Conservation (phyloP, 2,113 vertebrate genomes). For the Oncorhynchus kisutch region DNA sequence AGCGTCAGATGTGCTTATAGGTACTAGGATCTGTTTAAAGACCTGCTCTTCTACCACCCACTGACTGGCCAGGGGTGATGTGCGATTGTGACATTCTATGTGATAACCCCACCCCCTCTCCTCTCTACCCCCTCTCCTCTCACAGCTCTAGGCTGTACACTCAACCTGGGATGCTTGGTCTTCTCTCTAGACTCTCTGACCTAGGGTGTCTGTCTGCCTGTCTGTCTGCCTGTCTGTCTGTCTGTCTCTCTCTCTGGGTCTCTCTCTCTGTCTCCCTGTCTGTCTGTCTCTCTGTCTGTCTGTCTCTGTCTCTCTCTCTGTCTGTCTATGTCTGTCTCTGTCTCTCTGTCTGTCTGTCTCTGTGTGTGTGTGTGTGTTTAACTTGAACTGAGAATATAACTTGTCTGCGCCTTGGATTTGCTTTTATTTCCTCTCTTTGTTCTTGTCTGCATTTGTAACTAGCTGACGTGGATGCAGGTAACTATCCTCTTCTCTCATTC, state of each 20-base stretch:
- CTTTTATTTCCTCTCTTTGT: slow-evolving; percentile 46
- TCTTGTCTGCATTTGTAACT: slow-evolving; percentile 66
- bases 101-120: neutral
- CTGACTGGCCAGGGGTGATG: too few species aligned
- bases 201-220: neutral
- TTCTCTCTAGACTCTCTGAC: neutral
- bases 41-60: too few species aligned
- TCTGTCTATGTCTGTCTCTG: too few species aligned
- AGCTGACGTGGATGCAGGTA: slow-evolving; percentile 99
- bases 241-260: too few species aligned
- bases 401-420: slow-evolving; percentile 5
- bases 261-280: too few species aligned
- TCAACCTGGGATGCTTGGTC: neutral
- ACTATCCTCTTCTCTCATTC: slow-evolving; percentile 68
- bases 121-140: neutral
- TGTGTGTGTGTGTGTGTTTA: neutral
- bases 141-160: too few species aligned
- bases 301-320: neutral
- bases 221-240: too few species aligned
- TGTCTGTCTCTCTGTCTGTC: neutral
- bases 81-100: too few species aligned
- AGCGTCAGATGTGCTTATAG: too few species aligned
- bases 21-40: too few species aligned
- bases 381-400: neutral
- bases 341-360: neutral